A percentile compares a stretch with the other conserved stretches of the same genome.
phyloP scores from a whole-genome alignment of 1,140 invertebrate species.

The Cyphomyrmex costatus region DNA sequence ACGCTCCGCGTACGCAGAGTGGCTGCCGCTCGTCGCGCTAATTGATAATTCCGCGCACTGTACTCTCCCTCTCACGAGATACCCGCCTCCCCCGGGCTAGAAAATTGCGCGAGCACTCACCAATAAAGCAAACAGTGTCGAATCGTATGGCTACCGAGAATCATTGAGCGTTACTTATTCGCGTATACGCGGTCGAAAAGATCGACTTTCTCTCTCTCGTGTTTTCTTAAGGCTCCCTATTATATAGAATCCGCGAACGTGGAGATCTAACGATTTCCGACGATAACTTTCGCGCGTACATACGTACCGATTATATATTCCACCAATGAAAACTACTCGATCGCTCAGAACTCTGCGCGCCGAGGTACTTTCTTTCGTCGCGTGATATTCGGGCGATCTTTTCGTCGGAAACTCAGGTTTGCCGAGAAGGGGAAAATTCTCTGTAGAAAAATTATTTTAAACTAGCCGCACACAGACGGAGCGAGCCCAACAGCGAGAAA shows the following conservation, averaged over 20 bases:
- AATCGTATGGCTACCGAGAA: background rate
- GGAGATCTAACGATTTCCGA: background rate
- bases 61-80: slow-evolving; percentile 26
- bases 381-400: slow-evolving; percentile 1
- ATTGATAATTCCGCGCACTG: slow-evolving; percentile 73
- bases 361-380: background rate
- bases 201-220: slow-evolving; percentile 29
- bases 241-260: background rate
- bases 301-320: slow-evolving; percentile 28
- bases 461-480: too few species aligned
- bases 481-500: background rate
- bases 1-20: slow-evolving; percentile 80
- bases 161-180: slow-evolving; percentile 3
- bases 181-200: background rate
- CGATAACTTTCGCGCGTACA: background rate
- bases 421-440: background rate
- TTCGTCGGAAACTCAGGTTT: background rate
- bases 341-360: background rate
- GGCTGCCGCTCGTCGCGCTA: slow-evolving; percentile 74
- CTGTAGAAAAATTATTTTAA: slow-evolving; percentile 12
- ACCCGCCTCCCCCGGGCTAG: slow-evolving; percentile 29
- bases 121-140: slow-evolving; percentile 38
- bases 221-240: slow-evolving; percentile 20
- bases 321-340: background rate
- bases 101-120: slow-evolving; percentile 44